Percentiles rank a stretch among this genome's conserved stretches.
Evolutionary conservation across 1,140 invertebrate species (phyloP).

Genomic region (Chionoecetes opilio): DNA sequence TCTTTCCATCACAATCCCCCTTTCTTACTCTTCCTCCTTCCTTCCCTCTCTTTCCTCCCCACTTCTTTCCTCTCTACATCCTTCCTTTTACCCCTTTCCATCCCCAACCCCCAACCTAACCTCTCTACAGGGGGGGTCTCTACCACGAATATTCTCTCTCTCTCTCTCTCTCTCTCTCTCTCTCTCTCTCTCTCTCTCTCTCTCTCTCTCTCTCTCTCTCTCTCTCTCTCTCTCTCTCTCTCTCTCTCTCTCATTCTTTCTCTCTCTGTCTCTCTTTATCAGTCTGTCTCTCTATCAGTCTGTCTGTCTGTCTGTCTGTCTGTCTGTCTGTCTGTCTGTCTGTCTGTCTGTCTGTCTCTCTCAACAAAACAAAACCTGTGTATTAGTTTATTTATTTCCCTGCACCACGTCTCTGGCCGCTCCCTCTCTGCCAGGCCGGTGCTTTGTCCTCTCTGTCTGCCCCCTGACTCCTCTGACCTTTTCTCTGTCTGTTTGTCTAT

Average conservation of each 20-base stretch:
- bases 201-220: neutral
- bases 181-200: too few relatives aligned
- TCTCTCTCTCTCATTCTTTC: neutral
- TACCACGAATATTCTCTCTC: neutral
- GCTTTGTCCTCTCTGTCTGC: neutral
- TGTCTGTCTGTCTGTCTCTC: neutral
- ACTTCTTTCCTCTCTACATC: too few relatives aligned
- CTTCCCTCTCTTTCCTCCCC: too few relatives aligned
- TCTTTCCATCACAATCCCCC: neutral
- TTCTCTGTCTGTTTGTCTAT: neutral
- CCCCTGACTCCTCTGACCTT: neutral
- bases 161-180: neutral
- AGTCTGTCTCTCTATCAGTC: too few relatives aligned
- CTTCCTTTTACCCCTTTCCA: too few relatives aligned
- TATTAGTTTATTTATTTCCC: conserved; percentile 11
- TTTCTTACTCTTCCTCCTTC: too few relatives aligned
- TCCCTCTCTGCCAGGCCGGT: neutral
- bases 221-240: neutral
- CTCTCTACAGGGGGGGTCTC: neutral
- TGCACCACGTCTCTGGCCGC: neutral
- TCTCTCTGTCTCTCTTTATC: neutral
- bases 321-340: neutral
- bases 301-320: neutral
- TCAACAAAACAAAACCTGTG: neutral
- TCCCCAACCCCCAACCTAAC: neutral